Percentiles rank a stretch among this genome's conserved stretches.
Evolutionary conservation across 2,113 vertebrate genomes (phyloP).

Genomic region (Kryptolebias marmoratus): DNA sequence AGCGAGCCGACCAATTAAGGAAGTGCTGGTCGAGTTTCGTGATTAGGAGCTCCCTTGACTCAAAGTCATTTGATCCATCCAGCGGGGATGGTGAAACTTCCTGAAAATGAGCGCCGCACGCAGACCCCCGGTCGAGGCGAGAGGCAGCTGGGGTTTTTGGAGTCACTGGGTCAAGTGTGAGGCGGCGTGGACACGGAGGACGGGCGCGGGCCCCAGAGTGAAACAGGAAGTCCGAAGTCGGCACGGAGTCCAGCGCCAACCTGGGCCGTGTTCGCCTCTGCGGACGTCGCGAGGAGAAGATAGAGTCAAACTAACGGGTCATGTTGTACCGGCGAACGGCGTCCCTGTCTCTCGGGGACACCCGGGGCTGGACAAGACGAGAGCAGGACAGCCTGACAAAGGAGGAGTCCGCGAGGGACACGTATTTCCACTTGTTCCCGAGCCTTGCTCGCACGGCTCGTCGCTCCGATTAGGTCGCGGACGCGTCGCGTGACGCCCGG

Average conservation of each 20-base stretch:
- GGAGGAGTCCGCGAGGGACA: slow-evolving; percentile 33
- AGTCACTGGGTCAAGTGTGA: slow-evolving; percentile 61
- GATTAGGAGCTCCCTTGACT: slow-evolving; percentile 48
- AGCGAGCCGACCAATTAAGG: slow-evolving; percentile 50
- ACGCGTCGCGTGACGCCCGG: slow-evolving; percentile 25
- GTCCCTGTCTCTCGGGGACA: slow-evolving; percentile 54
- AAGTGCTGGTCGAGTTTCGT: slow-evolving; percentile 52
- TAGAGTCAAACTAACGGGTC: slow-evolving; percentile 1
- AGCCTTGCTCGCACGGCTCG: slow-evolving; percentile 58
- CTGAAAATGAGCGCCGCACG: slow-evolving; percentile 42
- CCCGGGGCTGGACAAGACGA: slow-evolving; percentile 20
- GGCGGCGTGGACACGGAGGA: slow-evolving; percentile 4
- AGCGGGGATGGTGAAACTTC: slow-evolving; percentile 52
- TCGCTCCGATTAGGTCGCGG: slow-evolving; percentile 36
- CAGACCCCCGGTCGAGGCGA: slow-evolving; percentile 28
- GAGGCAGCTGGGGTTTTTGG: slow-evolving; percentile 17
- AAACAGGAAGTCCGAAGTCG: slow-evolving; percentile 25
- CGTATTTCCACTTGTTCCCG: slow-evolving; percentile 34
- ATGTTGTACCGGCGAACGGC: slow-evolving; percentile 52
- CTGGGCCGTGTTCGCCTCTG: slow-evolving; percentile 27
- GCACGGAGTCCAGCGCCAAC: slow-evolving; percentile 2
- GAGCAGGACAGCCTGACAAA: slow-evolving; percentile 59
- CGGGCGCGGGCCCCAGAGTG: neutral
- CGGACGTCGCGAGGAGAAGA: slow-evolving; percentile 38
- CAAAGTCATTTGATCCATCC: slow-evolving; percentile 44